A percentile compares a stretch with the other conserved stretches of the same genome.
Evolutionary conservation across 2,888 invertebrate genomes (phyloP).

Genomic region (Torymus aiolomorphi): DNA sequence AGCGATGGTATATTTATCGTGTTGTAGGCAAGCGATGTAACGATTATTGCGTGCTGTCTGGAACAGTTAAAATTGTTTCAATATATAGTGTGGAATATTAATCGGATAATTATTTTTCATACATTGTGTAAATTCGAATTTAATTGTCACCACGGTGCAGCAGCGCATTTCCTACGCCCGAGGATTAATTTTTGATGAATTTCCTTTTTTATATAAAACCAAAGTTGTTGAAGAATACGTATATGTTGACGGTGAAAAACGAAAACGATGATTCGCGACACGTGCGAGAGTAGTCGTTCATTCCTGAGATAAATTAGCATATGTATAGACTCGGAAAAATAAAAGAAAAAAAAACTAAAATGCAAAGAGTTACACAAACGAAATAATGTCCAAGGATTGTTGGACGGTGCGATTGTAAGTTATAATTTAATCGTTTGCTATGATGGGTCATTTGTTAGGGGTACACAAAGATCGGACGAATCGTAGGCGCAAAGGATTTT

Average conservation of each 20-base stretch:
- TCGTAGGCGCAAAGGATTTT: constrained; percentile 19
- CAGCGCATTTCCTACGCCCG: constrained; percentile 33
- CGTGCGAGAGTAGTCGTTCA: constrained; percentile 6
- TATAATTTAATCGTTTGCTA: constrained; percentile 45
- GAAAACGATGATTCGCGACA: constrained; percentile 13
- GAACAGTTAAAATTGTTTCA: constrained; percentile 46
- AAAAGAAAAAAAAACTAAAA: not conserved
- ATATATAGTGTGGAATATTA: constrained; percentile 38
- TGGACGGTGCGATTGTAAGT: constrained; percentile 16
- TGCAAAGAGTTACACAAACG: constrained; percentile 12
- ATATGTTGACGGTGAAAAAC: constrained; percentile 35
- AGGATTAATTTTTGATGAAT: constrained; percentile 44
- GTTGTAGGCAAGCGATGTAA: constrained; percentile 61
- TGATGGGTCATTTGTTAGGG: constrained; percentile 33
- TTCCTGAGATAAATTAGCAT: constrained; percentile 44
- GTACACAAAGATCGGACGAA: not conserved
- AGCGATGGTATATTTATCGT: constrained; percentile 63
- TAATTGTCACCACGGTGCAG: constrained; percentile 38
- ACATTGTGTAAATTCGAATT: constrained; percentile 44
- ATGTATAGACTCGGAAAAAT: constrained; percentile 26
- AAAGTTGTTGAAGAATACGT: constrained; percentile 49
- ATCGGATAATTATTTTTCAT: constrained; percentile 51
- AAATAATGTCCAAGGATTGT: constrained; percentile 11
- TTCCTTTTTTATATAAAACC: constrained; percentile 45
- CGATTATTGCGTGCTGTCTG: constrained; percentile 64